These are phyloP conservation scores for Ophion costatus DNA, from an alignment of 2,888 invertebrate genomes.

Conservation along the genomic window DNA sequence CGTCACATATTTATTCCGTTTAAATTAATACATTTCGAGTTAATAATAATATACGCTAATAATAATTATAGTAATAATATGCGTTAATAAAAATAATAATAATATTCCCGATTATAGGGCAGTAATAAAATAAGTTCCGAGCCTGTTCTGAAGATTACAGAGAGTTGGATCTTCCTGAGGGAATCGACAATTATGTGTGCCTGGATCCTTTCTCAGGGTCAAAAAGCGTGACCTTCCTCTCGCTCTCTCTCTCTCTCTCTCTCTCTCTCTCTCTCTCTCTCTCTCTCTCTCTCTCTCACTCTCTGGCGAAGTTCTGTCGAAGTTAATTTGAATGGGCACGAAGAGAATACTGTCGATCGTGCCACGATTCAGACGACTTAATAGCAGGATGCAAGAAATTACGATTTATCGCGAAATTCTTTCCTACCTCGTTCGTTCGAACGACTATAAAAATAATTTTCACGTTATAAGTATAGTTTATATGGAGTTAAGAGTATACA, in stretches of 20 bases:
- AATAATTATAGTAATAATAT: too few relatives aligned
- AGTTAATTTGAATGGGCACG: conserved; percentile 31
- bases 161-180: conserved; percentile 1
- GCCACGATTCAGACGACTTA: conserved; percentile 39
- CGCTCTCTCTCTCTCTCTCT: neutral
- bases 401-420: conserved; percentile 46
- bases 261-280: neutral
- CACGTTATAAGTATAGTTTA: neutral
- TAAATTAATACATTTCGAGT: too few relatives aligned
- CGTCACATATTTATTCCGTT: too few relatives aligned
- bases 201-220: conserved; percentile 44
- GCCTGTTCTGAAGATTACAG: neutral
- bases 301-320: neutral
- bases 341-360: conserved; percentile 36
- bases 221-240: conserved; percentile 40
- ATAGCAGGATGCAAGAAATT: conserved; percentile 56
- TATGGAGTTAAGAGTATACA: neutral
- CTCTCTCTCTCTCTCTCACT: neutral
- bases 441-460: neutral
- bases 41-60: too few relatives aligned
- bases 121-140: neutral
- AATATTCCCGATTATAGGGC: too few relatives aligned
- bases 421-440: neutral
- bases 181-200: conserved; percentile 30
- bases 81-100: too few relatives aligned